Conservation (phyloP, 2,888 invertebrate genomes). For the Drosophila putrida region DNA sequence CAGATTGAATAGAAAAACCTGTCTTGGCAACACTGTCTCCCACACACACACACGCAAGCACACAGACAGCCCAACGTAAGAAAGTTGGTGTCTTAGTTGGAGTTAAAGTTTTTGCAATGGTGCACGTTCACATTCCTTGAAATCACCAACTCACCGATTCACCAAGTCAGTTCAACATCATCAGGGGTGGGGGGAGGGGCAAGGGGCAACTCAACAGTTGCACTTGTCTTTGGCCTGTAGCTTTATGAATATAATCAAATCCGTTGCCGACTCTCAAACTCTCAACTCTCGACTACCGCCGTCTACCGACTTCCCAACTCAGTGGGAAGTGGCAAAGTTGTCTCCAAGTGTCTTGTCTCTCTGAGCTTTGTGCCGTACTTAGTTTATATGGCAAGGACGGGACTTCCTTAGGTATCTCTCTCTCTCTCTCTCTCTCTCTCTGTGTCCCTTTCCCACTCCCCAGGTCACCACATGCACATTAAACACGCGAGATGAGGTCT, state of each 20-base stretch:
- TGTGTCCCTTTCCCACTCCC: background rate
- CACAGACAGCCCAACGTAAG: constrained; percentile 6
- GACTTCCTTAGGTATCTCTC: constrained; percentile 18
- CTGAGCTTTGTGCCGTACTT: constrained; percentile 9
- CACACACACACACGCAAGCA: too few species aligned
- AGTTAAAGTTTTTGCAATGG: constrained; percentile 40
- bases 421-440: too few species aligned
- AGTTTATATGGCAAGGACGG: constrained; percentile 12
- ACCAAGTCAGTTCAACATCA: constrained; percentile 15
- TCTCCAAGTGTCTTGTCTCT: constrained; percentile 58
- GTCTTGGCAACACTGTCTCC: too few species aligned
- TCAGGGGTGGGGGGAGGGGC: constrained; percentile 5
- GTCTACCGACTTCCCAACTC: constrained; percentile 26
- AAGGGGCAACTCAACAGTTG: constrained; percentile 56
- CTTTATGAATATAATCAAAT: constrained; percentile 58
- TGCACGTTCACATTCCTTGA: constrained; percentile 10
- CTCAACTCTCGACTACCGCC: constrained; percentile 1
- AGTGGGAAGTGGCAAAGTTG: constrained; percentile 63
- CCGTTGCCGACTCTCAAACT: constrained; percentile 33
- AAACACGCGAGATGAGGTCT: constrained; percentile 2
- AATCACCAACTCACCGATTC: constrained; percentile 14
- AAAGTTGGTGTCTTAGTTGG: constrained; percentile 46
- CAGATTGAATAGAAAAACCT: too few species aligned
- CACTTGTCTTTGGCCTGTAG: constrained; percentile 57
- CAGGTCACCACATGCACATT: constrained; percentile 4